These are phyloP conservation scores for Drosophila mimetica DNA, from an alignment of 2,888 invertebrate genomes.

Conservation along the genomic window DNA sequence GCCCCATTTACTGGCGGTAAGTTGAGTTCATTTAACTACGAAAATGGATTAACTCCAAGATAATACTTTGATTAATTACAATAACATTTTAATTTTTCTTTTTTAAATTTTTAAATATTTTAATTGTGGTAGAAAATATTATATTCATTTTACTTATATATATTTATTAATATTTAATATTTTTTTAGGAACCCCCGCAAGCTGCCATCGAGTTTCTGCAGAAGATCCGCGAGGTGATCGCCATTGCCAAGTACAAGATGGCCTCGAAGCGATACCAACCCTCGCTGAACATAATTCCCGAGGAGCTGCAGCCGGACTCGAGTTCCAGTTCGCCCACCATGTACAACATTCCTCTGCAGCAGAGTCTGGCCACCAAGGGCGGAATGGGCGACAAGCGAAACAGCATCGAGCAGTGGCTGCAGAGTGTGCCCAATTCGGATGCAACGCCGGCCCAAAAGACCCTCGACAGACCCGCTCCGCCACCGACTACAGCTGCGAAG, in stretches of 20 bases:
- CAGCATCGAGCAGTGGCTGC: constrained; percentile 91
- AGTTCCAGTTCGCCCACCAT: constrained; percentile 81
- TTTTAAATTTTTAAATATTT: too few relatives aligned
- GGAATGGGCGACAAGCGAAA: constrained; percentile 89
- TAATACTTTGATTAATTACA: too few relatives aligned
- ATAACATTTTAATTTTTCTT: too few relatives aligned
- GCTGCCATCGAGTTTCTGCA: constrained; percentile 95
- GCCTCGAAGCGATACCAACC: constrained; percentile 92
- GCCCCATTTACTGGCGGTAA: constrained; percentile 92
- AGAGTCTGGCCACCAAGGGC: constrained; percentile 81
- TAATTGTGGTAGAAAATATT: too few relatives aligned
- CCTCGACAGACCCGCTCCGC: background rate
- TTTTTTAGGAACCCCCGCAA: constrained; percentile 91
- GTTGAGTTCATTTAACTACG: constrained; percentile 59
- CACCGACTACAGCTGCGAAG: constrained; percentile 20
- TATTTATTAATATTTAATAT: constrained; percentile 25
- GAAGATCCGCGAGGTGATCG: constrained; percentile 95
- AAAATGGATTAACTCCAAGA: too few relatives aligned
- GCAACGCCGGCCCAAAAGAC: constrained; percentile 25
- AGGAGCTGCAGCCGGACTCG: constrained; percentile 86
- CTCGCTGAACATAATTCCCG: constrained; percentile 91
- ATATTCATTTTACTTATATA: too few relatives aligned
- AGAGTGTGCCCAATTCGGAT: constrained; percentile 87
- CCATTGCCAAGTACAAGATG: constrained; percentile 95
- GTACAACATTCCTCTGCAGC: constrained; percentile 85